Percentiles rank a stretch among this genome's conserved stretches.
Evolutionary conservation across 2,888 invertebrate genomes (phyloP).

Genomic region (Phengaris alcon): DNA sequence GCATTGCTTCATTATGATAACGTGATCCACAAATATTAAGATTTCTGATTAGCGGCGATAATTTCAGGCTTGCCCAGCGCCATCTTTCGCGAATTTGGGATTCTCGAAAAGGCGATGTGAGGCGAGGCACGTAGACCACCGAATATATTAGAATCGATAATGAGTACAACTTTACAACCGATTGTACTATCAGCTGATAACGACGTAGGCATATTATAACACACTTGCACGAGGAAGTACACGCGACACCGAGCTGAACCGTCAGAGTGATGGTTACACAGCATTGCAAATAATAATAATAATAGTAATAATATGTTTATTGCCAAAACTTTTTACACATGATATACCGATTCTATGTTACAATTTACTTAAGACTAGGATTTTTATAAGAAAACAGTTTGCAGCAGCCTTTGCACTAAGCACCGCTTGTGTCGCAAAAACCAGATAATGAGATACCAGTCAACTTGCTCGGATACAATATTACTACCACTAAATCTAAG

Average conservation of each 20-base stretch:
- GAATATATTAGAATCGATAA: constrained; percentile 3
- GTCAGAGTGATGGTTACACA: not conserved
- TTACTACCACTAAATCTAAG: too few relatives aligned
- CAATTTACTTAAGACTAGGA: too few relatives aligned
- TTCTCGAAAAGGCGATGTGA: not conserved
- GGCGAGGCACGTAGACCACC: constrained; percentile 2
- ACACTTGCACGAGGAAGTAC: not conserved
- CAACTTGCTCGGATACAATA: too few relatives aligned
- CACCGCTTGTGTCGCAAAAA: too few relatives aligned
- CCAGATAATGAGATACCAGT: too few relatives aligned
- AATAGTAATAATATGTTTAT: too few relatives aligned
- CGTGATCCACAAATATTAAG: not conserved
- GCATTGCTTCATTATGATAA: not conserved
- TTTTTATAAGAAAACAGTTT: too few relatives aligned
- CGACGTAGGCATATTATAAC: not conserved
- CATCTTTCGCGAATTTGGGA: constrained; percentile 2
- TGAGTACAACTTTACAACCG: constrained; percentile 13
- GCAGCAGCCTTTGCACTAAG: too few relatives aligned
- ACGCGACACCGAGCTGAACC: not conserved
- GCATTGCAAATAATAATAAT: too few relatives aligned
- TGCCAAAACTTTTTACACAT: too few relatives aligned
- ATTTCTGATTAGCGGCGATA: not conserved
- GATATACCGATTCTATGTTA: too few relatives aligned
- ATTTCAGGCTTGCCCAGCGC: not conserved
- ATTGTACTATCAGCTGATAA: not conserved